Conservation (phyloP, 2,888 invertebrate genomes). For the Capitulum mitella region DNA sequence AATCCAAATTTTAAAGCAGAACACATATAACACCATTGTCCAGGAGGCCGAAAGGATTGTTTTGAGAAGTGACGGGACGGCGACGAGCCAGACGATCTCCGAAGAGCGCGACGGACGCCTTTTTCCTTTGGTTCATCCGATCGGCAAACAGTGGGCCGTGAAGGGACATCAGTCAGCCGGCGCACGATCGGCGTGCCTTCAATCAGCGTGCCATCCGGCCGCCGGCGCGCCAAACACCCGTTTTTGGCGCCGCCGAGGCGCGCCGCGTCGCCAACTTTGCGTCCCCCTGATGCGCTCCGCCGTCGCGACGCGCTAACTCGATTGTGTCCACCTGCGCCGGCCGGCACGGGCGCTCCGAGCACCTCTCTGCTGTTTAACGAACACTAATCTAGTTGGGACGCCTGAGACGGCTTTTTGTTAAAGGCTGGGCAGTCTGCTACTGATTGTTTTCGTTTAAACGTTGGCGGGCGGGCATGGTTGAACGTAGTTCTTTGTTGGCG, state of each 20-base stretch:
- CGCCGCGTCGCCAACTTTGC: no score
- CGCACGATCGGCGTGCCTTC: not conserved
- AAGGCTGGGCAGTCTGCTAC: not conserved
- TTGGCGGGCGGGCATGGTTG: no score
- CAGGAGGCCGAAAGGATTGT: no score
- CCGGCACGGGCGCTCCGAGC: not conserved
- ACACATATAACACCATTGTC: no score
- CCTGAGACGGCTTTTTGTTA: not conserved
- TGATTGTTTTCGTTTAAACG: not conserved
- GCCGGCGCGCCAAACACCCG: not conserved
- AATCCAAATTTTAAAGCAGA: no score
- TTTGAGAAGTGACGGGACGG: no score
- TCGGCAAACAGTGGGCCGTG: not conserved
- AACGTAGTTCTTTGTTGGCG: no score
- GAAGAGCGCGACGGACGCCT: not conserved
- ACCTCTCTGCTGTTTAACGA: no score
- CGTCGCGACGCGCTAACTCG: not conserved
- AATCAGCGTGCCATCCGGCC: not conserved
- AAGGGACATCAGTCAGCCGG: not conserved
- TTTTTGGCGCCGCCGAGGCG: no score
- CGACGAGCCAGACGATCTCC: no score
- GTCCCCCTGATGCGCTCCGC: no score
- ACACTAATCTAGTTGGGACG: not conserved
- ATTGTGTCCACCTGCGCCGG: not conserved
- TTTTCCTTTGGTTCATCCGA: not conserved